Evolutionary conservation across 2,113 vertebrate genomes (phyloP).

Genomic region (Bothrops jararaca): DNA sequence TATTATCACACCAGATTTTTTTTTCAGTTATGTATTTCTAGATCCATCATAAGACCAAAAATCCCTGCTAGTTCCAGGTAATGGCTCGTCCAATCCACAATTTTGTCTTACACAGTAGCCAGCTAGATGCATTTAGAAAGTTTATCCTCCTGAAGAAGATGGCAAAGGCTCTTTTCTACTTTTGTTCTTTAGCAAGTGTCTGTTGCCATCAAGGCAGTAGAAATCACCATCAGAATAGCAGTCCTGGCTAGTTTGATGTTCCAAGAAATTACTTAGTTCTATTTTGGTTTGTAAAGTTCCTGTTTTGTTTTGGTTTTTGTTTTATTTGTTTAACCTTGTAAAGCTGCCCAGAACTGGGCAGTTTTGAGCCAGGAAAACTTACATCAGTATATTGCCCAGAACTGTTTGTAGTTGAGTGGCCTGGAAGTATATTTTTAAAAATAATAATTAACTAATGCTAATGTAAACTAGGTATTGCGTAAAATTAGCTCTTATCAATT

Average conservation of each 20-base stretch:
- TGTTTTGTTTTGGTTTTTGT: neutral
- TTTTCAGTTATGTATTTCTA: neutral
- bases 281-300: neutral
- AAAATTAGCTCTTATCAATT: neutral
- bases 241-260: neutral
- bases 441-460: neutral
- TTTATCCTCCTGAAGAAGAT: neutral
- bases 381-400: neutral
- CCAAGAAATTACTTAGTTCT: neutral
- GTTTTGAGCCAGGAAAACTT: neutral
- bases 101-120: neutral
- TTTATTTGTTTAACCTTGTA: neutral
- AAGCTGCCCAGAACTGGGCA: neutral
- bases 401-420: neutral
- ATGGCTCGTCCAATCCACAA: neutral
- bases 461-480: neutral
- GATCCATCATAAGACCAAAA: neutral
- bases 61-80: neutral
- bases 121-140: neutral
- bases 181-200: neutral
- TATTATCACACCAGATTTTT: neutral
- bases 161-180: neutral
- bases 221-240: neutral
- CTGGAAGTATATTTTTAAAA: neutral
- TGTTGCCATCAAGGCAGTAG: neutral